These are phyloP conservation scores for Apus apus DNA, from an alignment of 2,113 vertebrate species.

Conservation along the genomic window DNA sequence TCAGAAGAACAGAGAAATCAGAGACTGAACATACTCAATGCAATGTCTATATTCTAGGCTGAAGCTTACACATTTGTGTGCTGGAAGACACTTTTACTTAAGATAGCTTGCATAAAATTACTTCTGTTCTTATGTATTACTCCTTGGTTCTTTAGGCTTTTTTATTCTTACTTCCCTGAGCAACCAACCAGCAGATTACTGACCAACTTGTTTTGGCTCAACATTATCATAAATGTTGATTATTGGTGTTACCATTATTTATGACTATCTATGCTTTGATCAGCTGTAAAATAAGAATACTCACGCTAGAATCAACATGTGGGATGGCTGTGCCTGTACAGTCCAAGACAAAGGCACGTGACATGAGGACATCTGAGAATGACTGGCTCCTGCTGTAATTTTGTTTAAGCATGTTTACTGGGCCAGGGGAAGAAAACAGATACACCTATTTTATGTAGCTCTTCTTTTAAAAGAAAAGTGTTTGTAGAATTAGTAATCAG, in stretches of 20 bases:
- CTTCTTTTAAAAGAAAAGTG: slow-evolving; percentile 5
- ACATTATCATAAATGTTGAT: background rate
- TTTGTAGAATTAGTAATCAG: slow-evolving; percentile 9
- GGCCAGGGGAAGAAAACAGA: background rate
- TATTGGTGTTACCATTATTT: background rate
- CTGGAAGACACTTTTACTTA: background rate
- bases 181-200: background rate
- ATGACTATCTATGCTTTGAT: background rate
- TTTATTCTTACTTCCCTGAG: background rate
- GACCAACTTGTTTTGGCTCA: background rate
- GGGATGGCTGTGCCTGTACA: background rate
- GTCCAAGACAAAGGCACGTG: background rate
- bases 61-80: background rate
- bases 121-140: background rate
- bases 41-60: background rate
- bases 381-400: background rate
- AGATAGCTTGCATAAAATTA: background rate
- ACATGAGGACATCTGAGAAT: background rate
- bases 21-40: background rate
- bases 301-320: background rate
- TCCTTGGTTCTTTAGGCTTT: background rate
- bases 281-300: background rate
- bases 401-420: background rate
- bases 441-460: background rate
- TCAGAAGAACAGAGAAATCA: background rate